Percentiles rank a stretch among this genome's conserved stretches.
These are phyloP conservation scores for Orcinus orca DNA, from an alignment of 2,113 vertebrate genomes.

Conservation along the genomic window DNA sequence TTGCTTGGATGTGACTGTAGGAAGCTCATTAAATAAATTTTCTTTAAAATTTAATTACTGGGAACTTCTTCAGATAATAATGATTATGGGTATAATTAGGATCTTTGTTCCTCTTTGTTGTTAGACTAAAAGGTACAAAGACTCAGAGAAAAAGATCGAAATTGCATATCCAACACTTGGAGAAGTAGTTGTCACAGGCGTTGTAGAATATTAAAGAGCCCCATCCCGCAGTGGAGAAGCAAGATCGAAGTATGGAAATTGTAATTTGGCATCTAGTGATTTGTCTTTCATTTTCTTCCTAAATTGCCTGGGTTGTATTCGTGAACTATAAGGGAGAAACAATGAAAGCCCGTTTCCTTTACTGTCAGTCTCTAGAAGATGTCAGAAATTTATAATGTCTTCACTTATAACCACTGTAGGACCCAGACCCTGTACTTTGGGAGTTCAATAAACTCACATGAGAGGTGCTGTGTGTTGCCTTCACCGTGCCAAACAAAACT, in stretches of 20 bases:
- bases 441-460: not conserved
- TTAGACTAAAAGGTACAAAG: slow-evolving; percentile 83
- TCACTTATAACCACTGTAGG: not conserved
- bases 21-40: slow-evolving; percentile 85
- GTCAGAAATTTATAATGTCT: not conserved
- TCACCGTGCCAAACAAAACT: not conserved
- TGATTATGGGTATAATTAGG: slow-evolving; percentile 83
- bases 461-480: not conserved
- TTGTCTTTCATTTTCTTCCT: slow-evolving; percentile 60
- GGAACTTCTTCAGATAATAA: slow-evolving; percentile 85
- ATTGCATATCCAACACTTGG: slow-evolving; percentile 79
- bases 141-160: slow-evolving; percentile 77
- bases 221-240: slow-evolving; percentile 31
- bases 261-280: slow-evolving; percentile 64
- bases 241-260: slow-evolving; percentile 65
- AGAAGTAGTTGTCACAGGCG: slow-evolving; percentile 68
- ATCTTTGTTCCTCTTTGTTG: slow-evolving; percentile 84
- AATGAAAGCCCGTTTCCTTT: slow-evolving; percentile 7
- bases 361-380: not conserved
- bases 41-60: slow-evolving; percentile 87
- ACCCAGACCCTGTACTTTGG: not conserved
- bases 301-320: slow-evolving; percentile 38
- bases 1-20: slow-evolving; percentile 81
- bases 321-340: slow-evolving; percentile 24
- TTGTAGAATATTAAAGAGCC: slow-evolving; percentile 73